phyloP scores from a whole-genome alignment of 2,797 vertebrate species.

The Rhabdophis nuchalis region DNA sequence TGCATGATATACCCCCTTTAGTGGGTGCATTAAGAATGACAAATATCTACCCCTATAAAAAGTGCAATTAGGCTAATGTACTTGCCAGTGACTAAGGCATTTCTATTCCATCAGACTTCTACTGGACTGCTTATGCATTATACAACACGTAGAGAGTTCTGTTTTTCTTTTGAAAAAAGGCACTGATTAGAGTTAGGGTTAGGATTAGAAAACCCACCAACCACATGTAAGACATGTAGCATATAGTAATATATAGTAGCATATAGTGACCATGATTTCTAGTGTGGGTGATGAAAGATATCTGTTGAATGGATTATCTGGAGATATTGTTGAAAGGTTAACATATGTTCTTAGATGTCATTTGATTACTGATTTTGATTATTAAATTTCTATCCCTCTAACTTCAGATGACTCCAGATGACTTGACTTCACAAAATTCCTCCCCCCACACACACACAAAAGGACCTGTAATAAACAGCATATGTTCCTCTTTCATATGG shows the following conservation, averaged over 20 bases:
- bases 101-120: not conserved
- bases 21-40: not conserved
- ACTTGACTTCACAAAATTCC: not conserved
- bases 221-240: not conserved
- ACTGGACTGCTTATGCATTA: not conserved
- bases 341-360: not conserved
- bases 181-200: no score
- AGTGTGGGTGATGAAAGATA: not conserved
- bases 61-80: not conserved
- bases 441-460: no score
- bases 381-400: not conserved
- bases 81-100: not conserved
- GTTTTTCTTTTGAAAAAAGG: not conserved
- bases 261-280: not conserved
- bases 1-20: not conserved
- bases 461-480: not conserved
- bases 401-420: not conserved
- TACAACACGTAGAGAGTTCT: not conserved
- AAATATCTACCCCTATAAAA: not conserved
- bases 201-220: not conserved
- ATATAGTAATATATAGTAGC: not conserved
- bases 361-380: not conserved
- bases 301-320: not conserved
- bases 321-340: not conserved
- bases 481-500: not conserved